Percentiles rank a stretch among this genome's conserved stretches.
Conservation (phyloP, 2,797 vertebrate genomes). For the Uromys caudimaculatus region DNA sequence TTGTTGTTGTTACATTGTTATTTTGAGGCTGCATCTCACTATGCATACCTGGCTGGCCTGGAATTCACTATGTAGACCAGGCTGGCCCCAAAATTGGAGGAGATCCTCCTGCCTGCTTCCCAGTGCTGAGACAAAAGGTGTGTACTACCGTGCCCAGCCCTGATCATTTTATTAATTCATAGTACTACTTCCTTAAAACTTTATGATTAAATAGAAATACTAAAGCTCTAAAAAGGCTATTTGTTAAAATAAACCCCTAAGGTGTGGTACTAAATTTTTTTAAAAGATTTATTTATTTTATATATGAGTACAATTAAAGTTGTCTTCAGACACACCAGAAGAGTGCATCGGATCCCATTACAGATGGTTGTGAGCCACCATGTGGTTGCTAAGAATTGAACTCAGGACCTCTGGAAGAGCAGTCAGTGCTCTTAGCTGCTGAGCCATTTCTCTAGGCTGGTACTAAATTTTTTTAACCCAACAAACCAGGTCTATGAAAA, state of each 20-base stretch:
- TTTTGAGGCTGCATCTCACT: not conserved
- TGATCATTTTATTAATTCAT: constrained; percentile 64
- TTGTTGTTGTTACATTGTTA: not conserved
- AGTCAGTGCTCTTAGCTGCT: too few species aligned
- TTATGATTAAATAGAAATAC: constrained; percentile 62
- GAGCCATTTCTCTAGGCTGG: too few species aligned
- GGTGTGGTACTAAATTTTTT: constrained; percentile 52
- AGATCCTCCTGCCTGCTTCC: not conserved
- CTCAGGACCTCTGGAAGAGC: too few species aligned
- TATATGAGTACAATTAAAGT: too few species aligned
- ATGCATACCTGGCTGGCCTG: not conserved
- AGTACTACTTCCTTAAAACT: constrained; percentile 63
- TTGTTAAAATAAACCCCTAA: constrained; percentile 60
- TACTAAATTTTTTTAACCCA: not conserved
- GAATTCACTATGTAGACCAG: not conserved
- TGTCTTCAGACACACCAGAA: too few species aligned
- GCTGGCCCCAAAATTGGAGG: not conserved
- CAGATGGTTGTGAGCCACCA: too few species aligned
- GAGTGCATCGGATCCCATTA: too few species aligned
- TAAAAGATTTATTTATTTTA: not conserved
- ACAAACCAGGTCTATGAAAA: constrained; percentile 59
- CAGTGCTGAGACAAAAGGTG: not conserved
- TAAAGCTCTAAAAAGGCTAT: constrained; percentile 41
- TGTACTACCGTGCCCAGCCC: too few species aligned
- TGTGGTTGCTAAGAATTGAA: too few species aligned